phyloP scores from a whole-genome alignment of 2,888 invertebrate species.

The Platypus cylindrus region DNA sequence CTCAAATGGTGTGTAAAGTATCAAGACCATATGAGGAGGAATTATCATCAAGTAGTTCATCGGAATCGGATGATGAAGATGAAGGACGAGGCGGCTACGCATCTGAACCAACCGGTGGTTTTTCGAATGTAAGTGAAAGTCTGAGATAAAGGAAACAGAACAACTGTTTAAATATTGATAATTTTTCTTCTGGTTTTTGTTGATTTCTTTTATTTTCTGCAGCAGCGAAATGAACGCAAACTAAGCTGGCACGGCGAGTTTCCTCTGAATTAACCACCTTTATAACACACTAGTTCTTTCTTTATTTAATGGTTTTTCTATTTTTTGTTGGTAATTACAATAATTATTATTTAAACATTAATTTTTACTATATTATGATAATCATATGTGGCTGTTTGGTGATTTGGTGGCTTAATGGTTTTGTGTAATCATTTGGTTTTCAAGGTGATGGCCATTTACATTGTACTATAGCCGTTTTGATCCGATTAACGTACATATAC shows the following conservation, averaged over 20 bases:
- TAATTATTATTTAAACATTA: too few relatives aligned
- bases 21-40: slow-evolving; percentile 38
- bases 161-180: too few relatives aligned
- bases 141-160: too few relatives aligned
- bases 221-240: slow-evolving; percentile 7
- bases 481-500: background rate
- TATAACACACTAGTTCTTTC: slow-evolving; percentile 1
- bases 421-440: too few relatives aligned
- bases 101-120: slow-evolving; percentile 62
- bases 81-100: slow-evolving; percentile 76
- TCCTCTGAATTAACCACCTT: slow-evolving; percentile 11
- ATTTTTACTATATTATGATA: too few relatives aligned
- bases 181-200: too few relatives aligned
- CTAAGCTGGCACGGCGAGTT: slow-evolving; percentile 17
- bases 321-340: slow-evolving; percentile 11
- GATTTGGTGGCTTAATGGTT: too few relatives aligned
- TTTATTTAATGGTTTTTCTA: slow-evolving; percentile 7
- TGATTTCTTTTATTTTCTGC: slow-evolving; percentile 2
- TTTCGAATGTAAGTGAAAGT: slow-evolving; percentile 34
- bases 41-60: slow-evolving; percentile 46
- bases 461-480: too few relatives aligned
- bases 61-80: slow-evolving; percentile 55
- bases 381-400: too few relatives aligned
- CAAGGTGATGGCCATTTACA: too few relatives aligned
- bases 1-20: slow-evolving; percentile 85